These are phyloP conservation scores for Ictidomys tridecemlineatus DNA, from an alignment of 2,113 vertebrate genomes.

Conservation along the genomic window DNA sequence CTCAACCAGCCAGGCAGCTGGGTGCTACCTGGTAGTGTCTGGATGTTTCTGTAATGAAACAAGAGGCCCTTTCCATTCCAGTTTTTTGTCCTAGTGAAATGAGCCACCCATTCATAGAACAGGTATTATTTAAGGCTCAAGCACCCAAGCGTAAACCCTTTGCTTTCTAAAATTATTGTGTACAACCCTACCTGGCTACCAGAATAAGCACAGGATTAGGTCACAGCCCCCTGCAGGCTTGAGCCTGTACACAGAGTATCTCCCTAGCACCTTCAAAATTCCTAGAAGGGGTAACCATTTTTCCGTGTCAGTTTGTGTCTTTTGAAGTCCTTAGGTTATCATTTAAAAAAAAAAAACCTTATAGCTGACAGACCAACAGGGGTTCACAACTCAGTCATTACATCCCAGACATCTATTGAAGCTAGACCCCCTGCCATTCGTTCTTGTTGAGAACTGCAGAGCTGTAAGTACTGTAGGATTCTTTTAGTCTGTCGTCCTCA, in stretches of 20 bases:
- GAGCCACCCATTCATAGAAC: not conserved
- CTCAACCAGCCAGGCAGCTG: not conserved
- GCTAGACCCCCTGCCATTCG: not conserved
- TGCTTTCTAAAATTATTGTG: not conserved
- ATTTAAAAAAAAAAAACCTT: conserved; percentile 12
- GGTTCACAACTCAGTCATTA: not conserved
- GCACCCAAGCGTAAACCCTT: not conserved
- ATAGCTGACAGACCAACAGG: not conserved
- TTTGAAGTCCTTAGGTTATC: not conserved
- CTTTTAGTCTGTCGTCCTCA: not conserved
- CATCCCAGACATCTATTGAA: not conserved
- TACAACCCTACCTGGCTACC: not conserved
- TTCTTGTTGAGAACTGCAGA: not conserved
- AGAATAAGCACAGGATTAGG: too few relatives aligned
- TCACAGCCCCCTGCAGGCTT: not conserved
- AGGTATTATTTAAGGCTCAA: not conserved
- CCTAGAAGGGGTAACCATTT: not conserved
- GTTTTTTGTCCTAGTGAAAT: not conserved
- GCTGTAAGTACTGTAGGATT: not conserved
- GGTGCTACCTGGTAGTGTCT: not conserved
- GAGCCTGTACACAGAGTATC: not conserved
- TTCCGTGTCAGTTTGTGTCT: not conserved
- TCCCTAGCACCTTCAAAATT: not conserved
- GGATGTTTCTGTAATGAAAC: not conserved
- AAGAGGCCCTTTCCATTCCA: not conserved